phyloP scores from a whole-genome alignment of 1,140 invertebrate genomes.

The Plodia interpunctella region DNA sequence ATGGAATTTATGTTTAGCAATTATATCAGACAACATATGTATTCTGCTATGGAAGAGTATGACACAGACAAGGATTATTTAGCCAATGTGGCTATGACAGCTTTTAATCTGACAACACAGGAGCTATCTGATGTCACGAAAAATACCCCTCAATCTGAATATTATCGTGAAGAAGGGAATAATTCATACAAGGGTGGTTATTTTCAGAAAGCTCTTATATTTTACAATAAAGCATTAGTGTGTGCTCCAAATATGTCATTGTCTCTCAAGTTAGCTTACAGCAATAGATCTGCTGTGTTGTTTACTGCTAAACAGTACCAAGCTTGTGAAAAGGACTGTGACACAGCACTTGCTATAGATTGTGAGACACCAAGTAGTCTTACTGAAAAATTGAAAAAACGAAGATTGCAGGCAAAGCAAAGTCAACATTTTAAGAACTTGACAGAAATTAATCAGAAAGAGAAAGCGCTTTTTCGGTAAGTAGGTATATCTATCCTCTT shows the following conservation, averaged over 20 bases:
- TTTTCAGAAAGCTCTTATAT: constrained; percentile 16
- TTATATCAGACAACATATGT: no score
- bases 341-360: neutral
- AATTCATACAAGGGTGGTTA: constrained; percentile 9
- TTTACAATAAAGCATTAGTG: constrained; percentile 32
- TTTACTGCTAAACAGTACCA: constrained; percentile 10
- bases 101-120: no score
- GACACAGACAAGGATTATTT: no score
- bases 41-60: no score
- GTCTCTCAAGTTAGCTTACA: constrained; percentile 30
- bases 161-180: constrained; percentile 25
- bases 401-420: no score
- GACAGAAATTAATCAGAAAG: no score
- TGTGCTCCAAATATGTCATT: constrained; percentile 28
- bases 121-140: neutral
- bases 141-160: constrained; percentile 18
- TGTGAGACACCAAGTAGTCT: neutral
- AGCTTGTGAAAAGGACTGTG: constrained; percentile 23
- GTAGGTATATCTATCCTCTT: no score
- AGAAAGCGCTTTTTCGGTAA: no score
- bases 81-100: no score
- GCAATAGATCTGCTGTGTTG: constrained; percentile 34
- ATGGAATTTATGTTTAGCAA: no score
- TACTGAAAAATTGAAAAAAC: neutral
- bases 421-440: no score